Conservation (phyloP, 2,113 vertebrate genomes). For the Dryoscopus gambensis region DNA sequence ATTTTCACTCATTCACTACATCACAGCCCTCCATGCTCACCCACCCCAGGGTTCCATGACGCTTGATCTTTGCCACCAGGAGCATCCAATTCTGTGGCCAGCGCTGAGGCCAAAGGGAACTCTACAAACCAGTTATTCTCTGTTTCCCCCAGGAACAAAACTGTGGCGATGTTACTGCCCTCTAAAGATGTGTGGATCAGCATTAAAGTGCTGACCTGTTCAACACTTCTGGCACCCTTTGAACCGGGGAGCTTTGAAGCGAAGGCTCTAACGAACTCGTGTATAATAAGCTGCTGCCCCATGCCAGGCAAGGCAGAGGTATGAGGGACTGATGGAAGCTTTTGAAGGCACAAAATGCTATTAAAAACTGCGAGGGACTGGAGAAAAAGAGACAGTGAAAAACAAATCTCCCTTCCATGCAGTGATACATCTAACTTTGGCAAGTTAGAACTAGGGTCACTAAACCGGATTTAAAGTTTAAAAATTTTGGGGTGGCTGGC, state of each 20-base stretch:
- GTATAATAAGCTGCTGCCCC: slow-evolving; percentile 66
- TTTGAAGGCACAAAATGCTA: slow-evolving; percentile 55
- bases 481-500: neutral
- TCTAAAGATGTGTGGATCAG: slow-evolving; percentile 57
- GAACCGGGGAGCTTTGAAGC: slow-evolving; percentile 55
- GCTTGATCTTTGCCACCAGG: slow-evolving; percentile 62
- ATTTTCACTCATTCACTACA: slow-evolving; percentile 46
- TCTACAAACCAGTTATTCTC: slow-evolving; percentile 58
- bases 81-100: slow-evolving; percentile 45
- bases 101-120: slow-evolving; percentile 58
- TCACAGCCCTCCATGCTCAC: slow-evolving; percentile 41
- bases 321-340: slow-evolving; percentile 46
- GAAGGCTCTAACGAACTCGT: slow-evolving; percentile 53
- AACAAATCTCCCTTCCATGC: slow-evolving; percentile 21
- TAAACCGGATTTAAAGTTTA: neutral
- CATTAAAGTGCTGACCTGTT: slow-evolving; percentile 60
- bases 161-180: slow-evolving; percentile 39
- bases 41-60: slow-evolving; percentile 23
- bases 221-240: slow-evolving; percentile 58
- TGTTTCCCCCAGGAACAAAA: slow-evolving; percentile 65
- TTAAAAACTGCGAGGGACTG: slow-evolving; percentile 34
- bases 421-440: neutral
- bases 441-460: neutral
- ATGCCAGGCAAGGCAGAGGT: slow-evolving; percentile 50
- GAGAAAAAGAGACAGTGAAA: slow-evolving; percentile 10